Evolutionary conservation across 2,113 vertebrate genomes (phyloP), one percentile per base, ranked within the genome.

Genomic region (Oryzias woworae): DNA sequence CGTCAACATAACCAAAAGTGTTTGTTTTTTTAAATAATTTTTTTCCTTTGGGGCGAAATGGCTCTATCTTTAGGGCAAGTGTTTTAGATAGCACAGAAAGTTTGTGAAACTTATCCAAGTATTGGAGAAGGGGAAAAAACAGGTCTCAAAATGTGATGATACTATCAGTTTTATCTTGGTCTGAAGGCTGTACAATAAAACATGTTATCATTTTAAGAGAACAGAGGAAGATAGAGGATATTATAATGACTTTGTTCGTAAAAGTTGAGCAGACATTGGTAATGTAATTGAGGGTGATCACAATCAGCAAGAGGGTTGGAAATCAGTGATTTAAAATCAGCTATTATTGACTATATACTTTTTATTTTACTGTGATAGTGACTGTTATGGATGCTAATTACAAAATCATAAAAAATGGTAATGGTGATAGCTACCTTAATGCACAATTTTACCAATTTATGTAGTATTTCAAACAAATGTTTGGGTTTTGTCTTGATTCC

Each of bases 151-250:
- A 71, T 53, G 46, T 14, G 7, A 17, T 0, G 66, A 80, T 63
- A 31, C 48, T 64, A 76, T 81, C 64, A 3, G 46, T 66, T 76
- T 82, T 58, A 20, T 20, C 78, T 79, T 73, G 78, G 49, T 79
- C 65, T 57, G 0, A 17, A 61, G 57, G 58, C 58, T 49, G 66
- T 28, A 45, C 61, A 52, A 70, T 74, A 66, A 75, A 71, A 73
- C 41, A 43, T 73, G 69, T 68, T 22, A 50, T 64, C 52, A 69
- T 53, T 72, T 69, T 51, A 58, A 69, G 62, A 60, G 54, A 75
- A 59, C 45, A 64, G 42, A 41, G 60, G 31, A 61, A 45, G 58
- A 28, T 48, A 66, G 62, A 71, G 18, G 57, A 18, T 63, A 50
- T 75, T 58, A 47, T 44, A 64, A 23, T 42, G 48, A 58, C 13